Evolutionary conservation across 1,140 invertebrate genomes (phyloP).

Genomic region (Glossosoma conforme): DNA sequence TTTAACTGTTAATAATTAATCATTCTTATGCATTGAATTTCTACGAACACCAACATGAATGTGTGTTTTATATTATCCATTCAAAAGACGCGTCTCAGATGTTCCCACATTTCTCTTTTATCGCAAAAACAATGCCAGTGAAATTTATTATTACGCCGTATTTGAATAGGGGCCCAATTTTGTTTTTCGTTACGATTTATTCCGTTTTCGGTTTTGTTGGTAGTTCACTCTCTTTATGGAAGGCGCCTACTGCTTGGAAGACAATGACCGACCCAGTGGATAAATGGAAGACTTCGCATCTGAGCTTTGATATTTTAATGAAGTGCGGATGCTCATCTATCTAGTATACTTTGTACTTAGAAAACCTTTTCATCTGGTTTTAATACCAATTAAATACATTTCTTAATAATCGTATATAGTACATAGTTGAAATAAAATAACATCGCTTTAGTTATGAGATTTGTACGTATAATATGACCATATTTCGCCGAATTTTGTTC

Average conservation of each 20-base stretch:
- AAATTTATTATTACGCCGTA: slow-evolving; percentile 27
- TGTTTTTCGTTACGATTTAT: slow-evolving; percentile 27
- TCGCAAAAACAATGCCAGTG: slow-evolving; percentile 27
- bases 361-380: no score
- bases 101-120: slow-evolving; percentile 31
- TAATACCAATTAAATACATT: no score
- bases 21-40: slow-evolving; percentile 3
- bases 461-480: no score
- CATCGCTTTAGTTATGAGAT: no score
- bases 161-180: slow-evolving; percentile 26
- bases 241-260: neutral
- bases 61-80: slow-evolving; percentile 13
- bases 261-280: neutral
- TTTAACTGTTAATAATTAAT: slow-evolving; percentile 17
- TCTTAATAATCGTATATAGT: no score
- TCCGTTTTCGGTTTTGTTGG: slow-evolving; percentile 18
- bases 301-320: no score
- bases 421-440: no score
- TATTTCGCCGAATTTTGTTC: no score
- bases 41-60: neutral
- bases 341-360: no score
- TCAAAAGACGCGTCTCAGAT: neutral
- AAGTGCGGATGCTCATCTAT: no score
- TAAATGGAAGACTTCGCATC: no score
- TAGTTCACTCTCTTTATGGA: neutral